Evolutionary conservation across 1,140 invertebrate genomes (phyloP), one percentile per base, ranked within the genome.

Genomic region (Bombus sylvicola): DNA sequence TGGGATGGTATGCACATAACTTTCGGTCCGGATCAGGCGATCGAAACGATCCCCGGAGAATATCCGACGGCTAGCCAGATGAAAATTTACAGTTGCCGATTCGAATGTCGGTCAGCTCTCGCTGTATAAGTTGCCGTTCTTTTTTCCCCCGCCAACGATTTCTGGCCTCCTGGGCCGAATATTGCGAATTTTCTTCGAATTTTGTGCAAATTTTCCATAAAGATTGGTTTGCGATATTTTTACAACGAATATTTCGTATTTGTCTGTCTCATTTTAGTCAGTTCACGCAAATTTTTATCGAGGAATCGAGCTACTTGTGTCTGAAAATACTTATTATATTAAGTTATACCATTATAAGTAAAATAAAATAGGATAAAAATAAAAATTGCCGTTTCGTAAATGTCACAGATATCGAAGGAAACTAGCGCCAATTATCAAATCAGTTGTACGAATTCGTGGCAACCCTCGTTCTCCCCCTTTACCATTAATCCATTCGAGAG

Each of bases 71-170:
- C 71, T 31, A n/a, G 71, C 71, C 71, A 31, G 71, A 73, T 73
- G 71, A 73, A 73, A 73, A 73, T 73, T 73, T 73, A 73, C 28
- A 43, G 71, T 43, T 73, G 71, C 39, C 4, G 71, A 73, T 73
- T 73, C 71, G 39, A 15, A 39, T 15, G 28, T 71, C 8, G 34
- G 22, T 22, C 68, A 22, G 3, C 0, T 71, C 37, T 71, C 37
- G 37, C 12, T 71, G 39, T 37, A 41, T n/a, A 72, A 72, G 28
- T 43, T 41, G 37, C 39, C 39, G 39, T 72, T 41, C 6, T n/a
- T 39, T 22, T 37, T 37, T 5, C 0, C 1, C 10, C 59, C 10
- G 28, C 12, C 3, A 62, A 71, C 25, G 25, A 28, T 69, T 2
- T 39, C 22, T 39, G 37, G 37, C 25, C 34, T 2, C 12, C 18